Evolutionary conservation across 2,888 invertebrate genomes (phyloP), one percentile per base, ranked within the genome.

Genomic region (Erebia palarica): DNA sequence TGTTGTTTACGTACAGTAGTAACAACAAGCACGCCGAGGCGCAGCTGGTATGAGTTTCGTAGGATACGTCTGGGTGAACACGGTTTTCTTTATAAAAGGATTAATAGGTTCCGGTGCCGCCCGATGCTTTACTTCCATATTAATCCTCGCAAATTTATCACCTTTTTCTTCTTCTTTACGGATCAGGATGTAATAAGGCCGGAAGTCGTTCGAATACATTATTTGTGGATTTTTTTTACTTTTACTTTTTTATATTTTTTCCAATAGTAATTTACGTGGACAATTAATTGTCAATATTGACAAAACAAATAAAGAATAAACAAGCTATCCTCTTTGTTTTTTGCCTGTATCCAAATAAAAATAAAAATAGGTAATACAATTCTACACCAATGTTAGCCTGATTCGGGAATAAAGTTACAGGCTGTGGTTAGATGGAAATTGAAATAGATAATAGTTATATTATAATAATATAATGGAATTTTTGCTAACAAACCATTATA

Each of bases 101-200:
- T 92, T 92, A 1, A 78, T n/a, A 0, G 84, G 80, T 42, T 87
- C 87, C 0, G 67, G 49, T 1, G 82, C 79, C 5, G 80, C 76
- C 11, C 70, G 78, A 73, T 87, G 87, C 75, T 91, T 92, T 59
- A 92, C 80, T 82, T 92, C 91, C 89, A 92, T 87, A 72, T 88
- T 88, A 53, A 92, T 87, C 72, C 83, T 85, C 1, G 90, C 91
- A 74, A 81, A 86, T 75, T 83, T 88, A 61, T 92, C 92, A 1
- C 92, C 92, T 73, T 92, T 92, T 69, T 92, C 92, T 76, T 92
- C 92, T 78, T 92, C 92, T 75, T 92, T 92, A 75, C 78, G 85
- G 60, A 92, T 81, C 0, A 83, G 73, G 74, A 92, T 85, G 75
- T 84, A 92, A 79, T 84, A 92, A 42, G 92, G 92, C 9, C 92